Percentiles rank a stretch among this genome's conserved stretches.
Conservation (phyloP, 2,113 vertebrate genomes). For the Cathartes aura region DNA sequence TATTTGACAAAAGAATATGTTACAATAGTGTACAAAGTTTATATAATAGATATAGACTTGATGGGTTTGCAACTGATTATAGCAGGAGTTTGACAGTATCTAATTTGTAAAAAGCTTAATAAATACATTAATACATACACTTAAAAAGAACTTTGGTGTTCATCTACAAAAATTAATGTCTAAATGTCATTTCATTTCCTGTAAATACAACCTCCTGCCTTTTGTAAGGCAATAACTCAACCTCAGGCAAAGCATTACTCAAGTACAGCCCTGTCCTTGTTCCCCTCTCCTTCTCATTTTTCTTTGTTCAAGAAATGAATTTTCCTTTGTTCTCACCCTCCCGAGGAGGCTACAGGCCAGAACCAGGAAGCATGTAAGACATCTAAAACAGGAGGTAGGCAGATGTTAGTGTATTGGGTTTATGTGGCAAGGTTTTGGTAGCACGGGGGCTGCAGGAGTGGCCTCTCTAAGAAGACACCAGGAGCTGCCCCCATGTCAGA, state of each 20-base stretch:
- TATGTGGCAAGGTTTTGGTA: neutral
- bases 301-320: neutral
- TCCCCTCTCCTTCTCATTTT: neutral
- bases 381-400: neutral
- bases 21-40: neutral
- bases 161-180: neutral
- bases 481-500: neutral
- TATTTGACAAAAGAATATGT: neutral
- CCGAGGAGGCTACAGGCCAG: neutral
- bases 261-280: neutral
- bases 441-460: fast-evolving
- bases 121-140: neutral
- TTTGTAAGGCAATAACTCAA: neutral
- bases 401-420: neutral
- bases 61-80: neutral
- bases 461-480: neutral
- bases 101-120: neutral
- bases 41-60: neutral
- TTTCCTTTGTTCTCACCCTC: neutral
- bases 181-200: neutral
- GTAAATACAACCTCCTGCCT: neutral
- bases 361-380: neutral
- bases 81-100: neutral
- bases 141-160: neutral
- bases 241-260: neutral